Evolutionary conservation across 2,888 invertebrate species (phyloP), one percentile per base, ranked within the genome.

Genomic region (Orthosia cruda): DNA sequence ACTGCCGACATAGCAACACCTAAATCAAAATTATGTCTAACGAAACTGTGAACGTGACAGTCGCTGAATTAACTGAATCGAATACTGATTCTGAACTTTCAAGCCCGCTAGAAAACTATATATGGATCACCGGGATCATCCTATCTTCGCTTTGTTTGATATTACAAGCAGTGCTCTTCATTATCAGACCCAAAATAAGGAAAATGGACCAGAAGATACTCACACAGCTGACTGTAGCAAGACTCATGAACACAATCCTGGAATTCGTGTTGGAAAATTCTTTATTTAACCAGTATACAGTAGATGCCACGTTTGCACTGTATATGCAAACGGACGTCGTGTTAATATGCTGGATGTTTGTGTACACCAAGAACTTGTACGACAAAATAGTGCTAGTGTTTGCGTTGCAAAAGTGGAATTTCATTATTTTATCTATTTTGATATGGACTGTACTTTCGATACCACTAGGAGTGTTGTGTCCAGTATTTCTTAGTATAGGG

Each of bases 281-380:
- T 2, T 4, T 32, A 3, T 71, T 77, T 9, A 52, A 66, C 9
- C 0, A 1, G 0, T 63, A 76, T 12, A 80, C 87, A 2, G 77
- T 4, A 13, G 83, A 89, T 16, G 40, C 87, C 0, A 63, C 90
- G 0, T 92, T 86, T 40, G 81, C 89, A 0, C 23, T 90, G 0
- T 95, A 94, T 75, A 57, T 92, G 9, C 92, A 93, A 52, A 91
- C 91, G 0, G 96, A 96, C 52, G 86, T 91, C 0, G 92, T 91
- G 0, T 68, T 95, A 0, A 81, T 95, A 1, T 88, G 89, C 15
- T 93, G 94, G 91, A 95, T 95, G 94, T 93, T 93, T 59, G 75
- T 95, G 2, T 95, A 94, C 71, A 93, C 94, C 0, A 95, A 94
- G 74, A 93, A 93, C 59, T 81, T 96, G 11, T 95, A 94, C 82